A percentile compares a stretch with the other conserved stretches of the same genome.
Evolutionary conservation across 2,888 invertebrate genomes (phyloP).

Genomic region (Stratiomys singularior): DNA sequence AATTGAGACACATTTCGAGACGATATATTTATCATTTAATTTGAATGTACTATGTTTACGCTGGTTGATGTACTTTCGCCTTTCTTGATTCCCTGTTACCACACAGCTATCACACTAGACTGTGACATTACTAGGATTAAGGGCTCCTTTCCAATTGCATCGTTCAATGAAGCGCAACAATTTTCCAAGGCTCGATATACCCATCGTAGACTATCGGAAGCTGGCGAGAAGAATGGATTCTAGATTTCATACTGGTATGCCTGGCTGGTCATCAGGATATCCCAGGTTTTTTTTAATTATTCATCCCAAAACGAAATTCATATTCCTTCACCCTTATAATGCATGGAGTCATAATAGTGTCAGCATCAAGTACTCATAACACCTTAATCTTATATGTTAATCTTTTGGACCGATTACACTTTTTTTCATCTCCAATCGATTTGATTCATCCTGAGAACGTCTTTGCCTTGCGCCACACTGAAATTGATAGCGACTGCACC

Average conservation of each 20-base stretch:
- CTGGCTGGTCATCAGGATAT: not conserved
- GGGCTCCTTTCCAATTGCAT: no score
- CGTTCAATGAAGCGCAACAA: no score
- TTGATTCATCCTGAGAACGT: not conserved
- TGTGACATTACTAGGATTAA: no score
- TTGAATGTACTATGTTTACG: no score
- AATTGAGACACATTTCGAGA: no score
- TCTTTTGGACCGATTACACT: conserved; percentile 8
- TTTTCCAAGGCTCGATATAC: no score
- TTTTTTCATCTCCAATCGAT: not conserved
- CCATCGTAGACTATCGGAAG: no score
- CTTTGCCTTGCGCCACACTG: not conserved
- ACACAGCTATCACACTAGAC: no score
- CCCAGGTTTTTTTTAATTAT: not conserved
- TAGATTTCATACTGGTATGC: not conserved
- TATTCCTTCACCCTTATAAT: not conserved
- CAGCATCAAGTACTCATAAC: conserved; percentile 23
- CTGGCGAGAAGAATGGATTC: no score
- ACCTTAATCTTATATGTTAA: conserved; percentile 37
- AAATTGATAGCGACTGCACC: conserved; percentile 31
- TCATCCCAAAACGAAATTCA: not conserved
- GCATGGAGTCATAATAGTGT: conserved; percentile 27
- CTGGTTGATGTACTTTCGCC: no score
- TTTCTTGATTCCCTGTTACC: no score
- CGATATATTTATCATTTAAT: no score